Percentiles rank a stretch among this genome's conserved stretches.
Conservation (phyloP, 2,888 invertebrate genomes). For the Rhagonycha lutea region DNA sequence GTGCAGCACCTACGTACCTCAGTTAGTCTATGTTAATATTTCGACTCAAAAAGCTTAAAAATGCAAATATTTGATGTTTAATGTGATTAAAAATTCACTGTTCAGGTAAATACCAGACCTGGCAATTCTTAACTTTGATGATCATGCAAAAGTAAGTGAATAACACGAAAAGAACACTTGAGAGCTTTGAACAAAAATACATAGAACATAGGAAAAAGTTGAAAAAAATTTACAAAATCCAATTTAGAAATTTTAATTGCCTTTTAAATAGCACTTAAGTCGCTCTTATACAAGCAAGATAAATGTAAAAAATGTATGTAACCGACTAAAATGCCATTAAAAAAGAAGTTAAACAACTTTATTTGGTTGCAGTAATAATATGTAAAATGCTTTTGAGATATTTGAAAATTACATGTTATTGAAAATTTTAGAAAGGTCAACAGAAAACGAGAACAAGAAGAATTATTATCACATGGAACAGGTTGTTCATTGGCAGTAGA, state of each 20-base stretch:
- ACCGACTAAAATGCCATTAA: not conserved
- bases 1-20: not conserved
- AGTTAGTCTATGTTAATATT: not conserved
- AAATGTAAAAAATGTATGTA: not conserved
- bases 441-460: slow-evolving; percentile 8
- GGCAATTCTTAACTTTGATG: not conserved
- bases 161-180: not conserved
- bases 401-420: not conserved
- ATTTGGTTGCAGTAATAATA: not conserved
- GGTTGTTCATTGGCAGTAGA: slow-evolving; percentile 41
- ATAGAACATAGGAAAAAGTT: not conserved
- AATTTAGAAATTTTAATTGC: not conserved
- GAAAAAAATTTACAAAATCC: not conserved
- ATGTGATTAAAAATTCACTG: not conserved
- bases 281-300: not conserved
- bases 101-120: not conserved
- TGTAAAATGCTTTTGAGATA: not conserved
- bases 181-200: no score
- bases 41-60: not conserved
- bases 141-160: not conserved
- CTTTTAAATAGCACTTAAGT: not conserved
- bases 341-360: not conserved
- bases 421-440: slow-evolving; percentile 11
- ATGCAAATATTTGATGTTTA: not conserved
- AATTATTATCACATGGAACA: slow-evolving; percentile 34